Conservation (phyloP, 92 coral and sea anemone species). For the Phenganax stokvisi region DNA sequence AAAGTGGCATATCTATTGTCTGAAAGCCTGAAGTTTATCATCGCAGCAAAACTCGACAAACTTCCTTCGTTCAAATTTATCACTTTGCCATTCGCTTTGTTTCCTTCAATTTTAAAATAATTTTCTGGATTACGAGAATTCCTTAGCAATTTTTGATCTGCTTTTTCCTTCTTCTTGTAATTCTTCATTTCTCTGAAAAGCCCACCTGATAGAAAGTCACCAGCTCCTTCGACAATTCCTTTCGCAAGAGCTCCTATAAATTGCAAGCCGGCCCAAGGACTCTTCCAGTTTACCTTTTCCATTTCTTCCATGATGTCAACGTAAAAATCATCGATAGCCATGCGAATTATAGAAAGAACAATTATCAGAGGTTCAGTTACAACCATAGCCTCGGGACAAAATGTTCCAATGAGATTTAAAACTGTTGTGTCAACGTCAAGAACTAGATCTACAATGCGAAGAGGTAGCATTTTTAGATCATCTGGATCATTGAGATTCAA, state of each 20-base stretch:
- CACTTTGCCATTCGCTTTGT: constrained; percentile 25
- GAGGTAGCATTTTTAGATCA: constrained; percentile 44
- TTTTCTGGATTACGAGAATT: constrained; percentile 27
- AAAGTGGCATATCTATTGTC: constrained; percentile 28
- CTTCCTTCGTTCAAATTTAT: constrained; percentile 46
- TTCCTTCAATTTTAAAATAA: constrained; percentile 38
- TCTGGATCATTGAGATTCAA: constrained; percentile 47
- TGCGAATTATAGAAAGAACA: constrained; percentile 47
- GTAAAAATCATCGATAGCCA: constrained; percentile 55
- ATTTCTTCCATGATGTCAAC: constrained; percentile 52
- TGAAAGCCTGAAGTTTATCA: constrained; percentile 35
- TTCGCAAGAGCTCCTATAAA: constrained; percentile 47
- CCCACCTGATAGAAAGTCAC: constrained; percentile 44
- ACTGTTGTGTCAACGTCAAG: constrained; percentile 55
- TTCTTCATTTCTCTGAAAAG: constrained; percentile 41
- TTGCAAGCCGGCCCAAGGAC: constrained; percentile 55
- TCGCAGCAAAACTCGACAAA: constrained; percentile 42
- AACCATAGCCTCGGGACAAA: constrained; percentile 52
- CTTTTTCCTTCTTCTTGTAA: constrained; percentile 36
- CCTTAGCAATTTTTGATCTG: constrained; percentile 31
- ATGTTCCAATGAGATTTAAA: constrained; percentile 47
- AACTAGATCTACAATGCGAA: constrained; percentile 49
- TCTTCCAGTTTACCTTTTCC: constrained; percentile 56
- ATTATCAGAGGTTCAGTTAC: constrained; percentile 44
- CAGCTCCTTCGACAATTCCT: constrained; percentile 47